Evolutionary conservation across 1,140 invertebrate species (phyloP).

Genomic region (Drosophila parvula): DNA sequence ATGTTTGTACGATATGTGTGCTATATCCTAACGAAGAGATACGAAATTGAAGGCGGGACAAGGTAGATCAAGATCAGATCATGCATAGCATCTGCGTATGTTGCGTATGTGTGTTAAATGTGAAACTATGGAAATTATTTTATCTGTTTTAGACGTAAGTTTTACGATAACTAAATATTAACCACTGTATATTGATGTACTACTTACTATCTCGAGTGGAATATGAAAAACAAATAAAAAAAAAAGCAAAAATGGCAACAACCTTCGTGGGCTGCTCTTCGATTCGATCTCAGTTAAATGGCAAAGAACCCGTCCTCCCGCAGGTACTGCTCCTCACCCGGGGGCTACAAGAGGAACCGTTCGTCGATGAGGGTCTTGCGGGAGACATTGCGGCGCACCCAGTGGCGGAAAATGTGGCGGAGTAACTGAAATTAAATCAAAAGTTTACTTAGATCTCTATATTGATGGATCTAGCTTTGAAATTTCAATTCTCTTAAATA

Average conservation of each 20-base stretch:
- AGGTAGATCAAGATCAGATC: constrained; percentile 34
- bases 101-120: constrained; percentile 54
- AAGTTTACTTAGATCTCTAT: too few relatives aligned
- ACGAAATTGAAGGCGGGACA: constrained; percentile 39
- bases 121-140: constrained; percentile 78
- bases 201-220: constrained; percentile 73
- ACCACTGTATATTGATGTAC: constrained; percentile 70
- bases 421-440: constrained; percentile 84
- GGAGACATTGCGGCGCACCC: constrained; percentile 75
- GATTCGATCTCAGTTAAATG: constrained; percentile 31
- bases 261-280: background rate
- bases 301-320: constrained; percentile 65
- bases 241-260: constrained; percentile 17
- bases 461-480: too few relatives aligned
- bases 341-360: constrained; percentile 82
- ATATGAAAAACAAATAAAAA: constrained; percentile 72
- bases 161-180: constrained; percentile 71
- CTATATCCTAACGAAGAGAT: constrained; percentile 54
- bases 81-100: constrained; percentile 41
- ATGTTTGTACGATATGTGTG: constrained; percentile 49
- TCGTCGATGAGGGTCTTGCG: constrained; percentile 82
- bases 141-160: constrained; percentile 76
- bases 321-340: constrained; percentile 55
- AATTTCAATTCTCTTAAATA: too few relatives aligned
- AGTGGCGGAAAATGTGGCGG: constrained; percentile 84